Evolutionary conservation across 2,888 invertebrate species (phyloP), one percentile per base, ranked within the genome.

Genomic region (Scaptomyza cyrtandrae): DNA sequence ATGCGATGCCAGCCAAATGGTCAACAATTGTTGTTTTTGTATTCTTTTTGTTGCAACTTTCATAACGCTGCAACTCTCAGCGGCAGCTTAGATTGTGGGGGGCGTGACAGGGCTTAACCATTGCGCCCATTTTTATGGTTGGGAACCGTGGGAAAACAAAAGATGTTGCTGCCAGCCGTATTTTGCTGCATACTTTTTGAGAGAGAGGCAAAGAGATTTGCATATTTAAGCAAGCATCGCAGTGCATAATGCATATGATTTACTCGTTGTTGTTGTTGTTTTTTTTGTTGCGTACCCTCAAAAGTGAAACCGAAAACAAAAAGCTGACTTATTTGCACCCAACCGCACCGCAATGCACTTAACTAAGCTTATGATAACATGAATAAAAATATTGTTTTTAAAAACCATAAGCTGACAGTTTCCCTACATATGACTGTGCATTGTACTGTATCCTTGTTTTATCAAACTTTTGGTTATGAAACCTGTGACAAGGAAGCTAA

Each of bases 61-160:
- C 60, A 71, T 62, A 56, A 59, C 59, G 56, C 44, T 29, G 41
- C 41, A 44, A 43, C 10, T 19, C n/a, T 9, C 50, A 29, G 39
- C 19, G 41, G 41, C 27, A 16, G 35, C 16, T 24, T 39, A 14
- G 14, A 39, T 41, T 41, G 41, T 41, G 41, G 41, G 41, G 35
- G 39, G 39, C 39, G 16, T 41, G 35, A 13, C 55, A 48, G 66
- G 19, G 19, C 77, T 77, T 77, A 77, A 77, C 78, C 77, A 77
- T 66, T 53, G 61, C 63, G 74, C 67, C 71, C 71, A 71, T 70
- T 71, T 71, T 76, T 65, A 61, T 68, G 62, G 63, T 59, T 60
- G 44, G 67, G 58, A 68, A 14, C 65, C 74, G 86, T 88, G 88
- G 82, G 86, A 86, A 86, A 73, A 78, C 75, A 71, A 73, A 86